These are phyloP conservation scores for Tinamus guttatus DNA, from an alignment of 2,113 vertebrate species.

Conservation along the genomic window DNA sequence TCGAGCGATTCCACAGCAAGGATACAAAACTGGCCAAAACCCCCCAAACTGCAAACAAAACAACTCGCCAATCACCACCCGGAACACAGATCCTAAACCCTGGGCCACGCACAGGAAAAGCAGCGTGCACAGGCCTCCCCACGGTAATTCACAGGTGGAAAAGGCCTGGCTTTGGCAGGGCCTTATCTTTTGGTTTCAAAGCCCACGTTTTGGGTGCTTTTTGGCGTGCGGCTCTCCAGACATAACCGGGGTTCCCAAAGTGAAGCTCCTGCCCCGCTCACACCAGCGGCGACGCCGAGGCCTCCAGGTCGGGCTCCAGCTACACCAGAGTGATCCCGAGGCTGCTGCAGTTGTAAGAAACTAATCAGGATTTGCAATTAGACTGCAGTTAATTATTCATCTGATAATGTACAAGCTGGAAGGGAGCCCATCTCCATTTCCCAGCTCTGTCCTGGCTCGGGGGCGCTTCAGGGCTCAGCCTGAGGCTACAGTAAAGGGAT, in stretches of 20 bases:
- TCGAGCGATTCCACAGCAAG: not conserved
- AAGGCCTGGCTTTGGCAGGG: accelerated
- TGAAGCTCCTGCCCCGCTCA: not conserved
- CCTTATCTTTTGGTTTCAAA: accelerated
- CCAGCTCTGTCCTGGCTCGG: not conserved
- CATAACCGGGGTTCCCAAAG: not conserved
- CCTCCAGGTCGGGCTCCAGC: slow-evolving; percentile 37
- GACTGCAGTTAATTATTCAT: slow-evolving; percentile 62
- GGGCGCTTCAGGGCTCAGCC: not conserved
- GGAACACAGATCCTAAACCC: too few species aligned
- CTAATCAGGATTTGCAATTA: slow-evolving; percentile 57
- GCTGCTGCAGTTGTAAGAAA: not conserved
- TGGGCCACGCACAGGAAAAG: not conserved
- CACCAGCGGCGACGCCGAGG: not conserved
- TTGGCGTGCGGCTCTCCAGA: not conserved
- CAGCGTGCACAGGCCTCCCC: not conserved
- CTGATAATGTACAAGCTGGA: slow-evolving; percentile 46
- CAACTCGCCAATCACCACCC: too few species aligned
- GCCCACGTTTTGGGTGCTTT: not conserved
- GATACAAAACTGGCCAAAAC: not conserved
- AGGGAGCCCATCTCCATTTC: slow-evolving; percentile 19
- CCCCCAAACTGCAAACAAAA: not conserved
- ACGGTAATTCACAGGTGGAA: accelerated
- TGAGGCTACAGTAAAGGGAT: not conserved
- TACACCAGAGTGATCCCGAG: not conserved